Conservation (phyloP, 1,140 invertebrate species). For the Mamestra configurata region DNA sequence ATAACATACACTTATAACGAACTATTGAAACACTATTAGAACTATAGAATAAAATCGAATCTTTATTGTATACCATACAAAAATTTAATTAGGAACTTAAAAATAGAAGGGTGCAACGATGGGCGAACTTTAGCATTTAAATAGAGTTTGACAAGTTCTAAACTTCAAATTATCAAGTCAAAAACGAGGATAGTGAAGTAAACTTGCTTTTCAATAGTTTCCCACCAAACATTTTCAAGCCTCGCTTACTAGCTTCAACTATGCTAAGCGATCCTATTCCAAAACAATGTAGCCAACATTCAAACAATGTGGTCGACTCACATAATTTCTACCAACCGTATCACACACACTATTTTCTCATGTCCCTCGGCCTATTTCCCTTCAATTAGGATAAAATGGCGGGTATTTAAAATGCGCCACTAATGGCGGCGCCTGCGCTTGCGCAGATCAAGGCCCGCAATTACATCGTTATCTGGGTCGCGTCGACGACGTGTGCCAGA, state of each 20-base stretch:
- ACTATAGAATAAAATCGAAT: too few relatives aligned
- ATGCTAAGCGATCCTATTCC: background rate
- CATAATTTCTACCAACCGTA: slow-evolving; percentile 15
- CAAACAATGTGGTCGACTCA: slow-evolving; percentile 17
- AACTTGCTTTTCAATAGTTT: background rate
- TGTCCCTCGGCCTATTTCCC: slow-evolving; percentile 32
- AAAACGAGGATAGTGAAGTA: too few relatives aligned
- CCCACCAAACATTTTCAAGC: background rate
- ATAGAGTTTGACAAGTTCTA: too few relatives aligned
- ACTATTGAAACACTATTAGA: too few relatives aligned
- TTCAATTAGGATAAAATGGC: slow-evolving; percentile 53
- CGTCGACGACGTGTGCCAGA: slow-evolving; percentile 27
- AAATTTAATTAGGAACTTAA: too few relatives aligned
- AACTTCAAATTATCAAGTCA: too few relatives aligned
- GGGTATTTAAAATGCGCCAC: slow-evolving; percentile 52
- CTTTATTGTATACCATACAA: too few relatives aligned
- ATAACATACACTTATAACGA: too few relatives aligned
- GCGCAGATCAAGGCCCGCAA: slow-evolving; percentile 54
- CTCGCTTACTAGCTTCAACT: too few relatives aligned
- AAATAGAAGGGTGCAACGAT: too few relatives aligned
- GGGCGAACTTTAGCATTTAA: too few relatives aligned
- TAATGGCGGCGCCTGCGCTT: slow-evolving; percentile 55
- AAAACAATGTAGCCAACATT: slow-evolving; percentile 6
- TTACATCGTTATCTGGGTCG: slow-evolving; percentile 56
- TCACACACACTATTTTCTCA: slow-evolving; percentile 38